A percentile compares a stretch with the other conserved stretches of the same genome.
Evolutionary conservation across 2,113 vertebrate species (phyloP).

Genomic region (Chroicocephalus ridibundus): DNA sequence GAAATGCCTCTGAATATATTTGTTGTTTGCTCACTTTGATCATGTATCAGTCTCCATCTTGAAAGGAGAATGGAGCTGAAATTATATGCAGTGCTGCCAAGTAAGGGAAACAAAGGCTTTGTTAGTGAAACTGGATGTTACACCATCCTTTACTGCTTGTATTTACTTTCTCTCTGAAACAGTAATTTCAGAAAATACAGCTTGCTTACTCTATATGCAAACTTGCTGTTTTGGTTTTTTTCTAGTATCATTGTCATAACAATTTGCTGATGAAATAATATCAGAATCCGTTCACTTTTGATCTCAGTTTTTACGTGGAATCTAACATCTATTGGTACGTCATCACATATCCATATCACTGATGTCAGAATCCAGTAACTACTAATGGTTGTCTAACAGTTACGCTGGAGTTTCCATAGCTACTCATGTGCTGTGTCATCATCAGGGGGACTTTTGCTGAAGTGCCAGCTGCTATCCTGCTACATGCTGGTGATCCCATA

Average conservation of each 20-base stretch:
- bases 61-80: background rate
- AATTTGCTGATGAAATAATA: background rate
- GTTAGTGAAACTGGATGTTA: background rate
- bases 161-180: background rate
- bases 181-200: background rate
- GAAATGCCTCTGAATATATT: conserved; percentile 1
- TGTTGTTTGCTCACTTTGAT: background rate
- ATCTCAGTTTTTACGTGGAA: background rate
- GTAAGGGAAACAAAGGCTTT: background rate
- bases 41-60: background rate
- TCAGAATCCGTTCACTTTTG: background rate
- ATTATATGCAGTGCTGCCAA: background rate
- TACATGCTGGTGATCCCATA: background rate
- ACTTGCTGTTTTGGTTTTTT: background rate
- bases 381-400: background rate
- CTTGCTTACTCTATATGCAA: background rate
- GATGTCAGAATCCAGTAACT: background rate
- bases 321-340: background rate
- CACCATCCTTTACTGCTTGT: background rate
- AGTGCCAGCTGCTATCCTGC: background rate
- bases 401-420: background rate
- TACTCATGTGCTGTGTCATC: background rate
- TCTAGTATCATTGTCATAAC: background rate
- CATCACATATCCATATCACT: background rate
- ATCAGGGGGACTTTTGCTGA: background rate